Conservation (phyloP, 2,797 vertebrate genomes). For the Thalassophryne amazonica region DNA sequence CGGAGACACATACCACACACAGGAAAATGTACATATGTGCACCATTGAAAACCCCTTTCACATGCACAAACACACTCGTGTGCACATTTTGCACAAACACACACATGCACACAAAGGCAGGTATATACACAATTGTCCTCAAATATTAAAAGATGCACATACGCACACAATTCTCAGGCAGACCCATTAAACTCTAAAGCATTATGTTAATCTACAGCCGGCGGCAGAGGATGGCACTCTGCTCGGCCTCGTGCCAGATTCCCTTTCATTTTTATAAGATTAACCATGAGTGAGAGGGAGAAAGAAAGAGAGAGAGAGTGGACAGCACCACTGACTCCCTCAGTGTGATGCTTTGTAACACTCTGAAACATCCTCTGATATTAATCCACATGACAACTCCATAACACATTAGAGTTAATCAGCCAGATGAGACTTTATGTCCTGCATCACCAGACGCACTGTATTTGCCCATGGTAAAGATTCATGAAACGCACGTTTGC, state of each 20-base stretch:
- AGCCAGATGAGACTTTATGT: background rate
- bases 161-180: slow-evolving; percentile 27
- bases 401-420: slow-evolving; percentile 10
- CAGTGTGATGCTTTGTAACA: slow-evolving; percentile 8
- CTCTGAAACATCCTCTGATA: slow-evolving; percentile 3
- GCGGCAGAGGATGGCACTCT: slow-evolving; percentile 65
- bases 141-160: no score
- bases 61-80: background rate
- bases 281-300: slow-evolving; percentile 48
- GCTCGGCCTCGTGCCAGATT: slow-evolving; percentile 69
- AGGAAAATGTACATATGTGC: slow-evolving; percentile 3
- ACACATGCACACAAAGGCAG: slow-evolving; percentile 10
- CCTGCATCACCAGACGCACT: background rate
- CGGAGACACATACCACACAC: slow-evolving; percentile 48
- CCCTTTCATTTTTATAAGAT: slow-evolving; percentile 74
- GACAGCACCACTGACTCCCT: slow-evolving; percentile 27
- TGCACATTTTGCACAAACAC: background rate
- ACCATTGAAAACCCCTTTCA: slow-evolving; percentile 2
- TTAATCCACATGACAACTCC: slow-evolving; percentile 10
- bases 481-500: slow-evolving; percentile 1
- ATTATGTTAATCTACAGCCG: slow-evolving; percentile 71
- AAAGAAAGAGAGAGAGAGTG: slow-evolving; percentile 7
- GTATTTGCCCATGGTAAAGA: background rate
- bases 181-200: slow-evolving; percentile 51
- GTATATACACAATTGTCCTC: no score